A percentile compares a stretch with the other conserved stretches of the same genome.
Conservation (phyloP, 2,797 vertebrate species). For the Megalops cyprinoides region DNA sequence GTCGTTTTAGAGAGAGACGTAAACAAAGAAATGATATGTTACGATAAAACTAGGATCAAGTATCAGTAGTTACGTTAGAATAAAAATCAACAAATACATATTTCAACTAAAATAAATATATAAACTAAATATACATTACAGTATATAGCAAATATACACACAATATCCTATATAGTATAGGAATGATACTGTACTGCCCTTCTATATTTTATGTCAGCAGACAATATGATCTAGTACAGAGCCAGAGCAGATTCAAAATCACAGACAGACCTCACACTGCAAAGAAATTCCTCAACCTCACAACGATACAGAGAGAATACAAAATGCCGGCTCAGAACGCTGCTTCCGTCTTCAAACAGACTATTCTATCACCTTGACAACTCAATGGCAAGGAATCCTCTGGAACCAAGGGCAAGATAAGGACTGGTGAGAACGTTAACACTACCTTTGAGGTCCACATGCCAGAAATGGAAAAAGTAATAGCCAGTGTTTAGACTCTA, state of each 20-base stretch:
- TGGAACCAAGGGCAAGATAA: background rate
- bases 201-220: background rate
- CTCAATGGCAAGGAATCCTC: constrained; percentile 6
- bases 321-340: background rate
- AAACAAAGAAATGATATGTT: too few relatives aligned
- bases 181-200: background rate
- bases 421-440: background rate
- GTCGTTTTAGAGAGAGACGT: too few relatives aligned
- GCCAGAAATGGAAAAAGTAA: too few relatives aligned
- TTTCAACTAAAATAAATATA: too few relatives aligned
- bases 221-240: background rate
- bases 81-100: too few relatives aligned
- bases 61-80: too few relatives aligned
- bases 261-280: background rate
- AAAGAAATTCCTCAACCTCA: background rate
- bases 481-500: too few relatives aligned
- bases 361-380: constrained; percentile 11
- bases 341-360: background rate
- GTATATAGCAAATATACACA: too few relatives aligned
- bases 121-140: too few relatives aligned
- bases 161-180: too few relatives aligned
- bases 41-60: too few relatives aligned
- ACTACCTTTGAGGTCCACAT: background rate
- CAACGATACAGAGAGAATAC: background rate
- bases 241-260: background rate